phyloP scores from a whole-genome alignment of 2,797 vertebrate species.

The Crossoptilon crossoptilon region DNA sequence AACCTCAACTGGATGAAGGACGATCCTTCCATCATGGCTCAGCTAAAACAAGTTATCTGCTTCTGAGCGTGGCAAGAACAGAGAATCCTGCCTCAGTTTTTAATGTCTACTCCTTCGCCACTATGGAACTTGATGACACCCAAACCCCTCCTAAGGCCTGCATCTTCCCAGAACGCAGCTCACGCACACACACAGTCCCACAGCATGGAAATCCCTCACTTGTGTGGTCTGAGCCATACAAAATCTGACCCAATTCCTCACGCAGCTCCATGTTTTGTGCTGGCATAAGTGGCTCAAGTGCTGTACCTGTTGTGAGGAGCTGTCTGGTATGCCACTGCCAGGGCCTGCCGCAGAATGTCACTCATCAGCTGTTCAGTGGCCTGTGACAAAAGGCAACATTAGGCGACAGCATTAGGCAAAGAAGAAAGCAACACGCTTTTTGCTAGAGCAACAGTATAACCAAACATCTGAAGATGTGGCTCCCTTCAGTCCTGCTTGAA shows the following conservation, averaged over 20 bases:
- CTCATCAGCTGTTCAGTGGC: constrained; percentile 95
- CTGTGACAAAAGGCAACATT: constrained; percentile 70
- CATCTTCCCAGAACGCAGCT: not conserved
- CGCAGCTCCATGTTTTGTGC: not conserved
- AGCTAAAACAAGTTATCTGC: not conserved
- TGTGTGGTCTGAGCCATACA: not conserved
- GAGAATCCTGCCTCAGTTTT: not conserved
- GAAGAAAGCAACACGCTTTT: not conserved
- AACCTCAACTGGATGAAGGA: not conserved
- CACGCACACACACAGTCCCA: not conserved
- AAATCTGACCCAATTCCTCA: not conserved
- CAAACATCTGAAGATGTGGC: not conserved
- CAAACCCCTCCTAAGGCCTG: not conserved
- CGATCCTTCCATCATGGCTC: not conserved
- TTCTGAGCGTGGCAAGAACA: not conserved
- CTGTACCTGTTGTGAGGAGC: constrained; percentile 92
- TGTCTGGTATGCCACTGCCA: constrained; percentile 89
- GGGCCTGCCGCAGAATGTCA: constrained; percentile 92
- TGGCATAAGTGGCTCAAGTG: not conserved
- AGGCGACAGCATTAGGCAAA: not conserved
- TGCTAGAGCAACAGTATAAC: not conserved
- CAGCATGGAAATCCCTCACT: not conserved
- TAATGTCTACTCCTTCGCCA: not conserved
- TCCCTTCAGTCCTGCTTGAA: not conserved
- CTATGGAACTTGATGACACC: not conserved